phyloP scores from a whole-genome alignment of 2,113 vertebrate genomes.

The Monopterus albus region DNA sequence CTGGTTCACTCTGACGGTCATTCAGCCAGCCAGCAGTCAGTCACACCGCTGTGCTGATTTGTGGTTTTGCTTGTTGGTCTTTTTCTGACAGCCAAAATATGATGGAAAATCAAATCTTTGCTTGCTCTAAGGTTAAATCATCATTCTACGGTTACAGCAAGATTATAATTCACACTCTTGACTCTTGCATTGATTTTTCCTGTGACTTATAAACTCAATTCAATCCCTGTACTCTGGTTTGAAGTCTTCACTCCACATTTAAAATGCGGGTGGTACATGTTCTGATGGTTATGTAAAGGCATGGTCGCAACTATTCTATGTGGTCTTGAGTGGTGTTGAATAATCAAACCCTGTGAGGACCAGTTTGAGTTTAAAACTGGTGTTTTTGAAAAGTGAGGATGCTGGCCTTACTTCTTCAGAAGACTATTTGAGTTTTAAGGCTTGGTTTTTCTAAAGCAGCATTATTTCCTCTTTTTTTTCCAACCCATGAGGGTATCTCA shows the following conservation, averaged over 20 bases:
- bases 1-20: constrained; percentile 28
- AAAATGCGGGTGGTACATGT: no score
- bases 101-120: neutral
- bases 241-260: neutral
- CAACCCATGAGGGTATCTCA: no score
- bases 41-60: neutral
- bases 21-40: constrained; percentile 4
- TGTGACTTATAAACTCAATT: neutral
- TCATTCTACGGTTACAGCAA: neutral
- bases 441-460: no score
- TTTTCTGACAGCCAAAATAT: neutral
- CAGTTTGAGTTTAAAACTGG: neutral
- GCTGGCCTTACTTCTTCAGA: no score
- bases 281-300: no score
- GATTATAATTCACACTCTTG: neutral
- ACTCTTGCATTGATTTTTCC: neutral
- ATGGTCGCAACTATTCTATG: neutral
- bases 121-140: neutral
- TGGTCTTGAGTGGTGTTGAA: neutral
- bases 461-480: no score
- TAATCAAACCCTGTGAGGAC: no score
- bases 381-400: no score
- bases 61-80: neutral
- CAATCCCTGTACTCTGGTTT: neutral
- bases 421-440: no score